Base-by-base conservation (phyloP, 1,140 invertebrate genomes). In the Heliconius nattereri region DNA sequence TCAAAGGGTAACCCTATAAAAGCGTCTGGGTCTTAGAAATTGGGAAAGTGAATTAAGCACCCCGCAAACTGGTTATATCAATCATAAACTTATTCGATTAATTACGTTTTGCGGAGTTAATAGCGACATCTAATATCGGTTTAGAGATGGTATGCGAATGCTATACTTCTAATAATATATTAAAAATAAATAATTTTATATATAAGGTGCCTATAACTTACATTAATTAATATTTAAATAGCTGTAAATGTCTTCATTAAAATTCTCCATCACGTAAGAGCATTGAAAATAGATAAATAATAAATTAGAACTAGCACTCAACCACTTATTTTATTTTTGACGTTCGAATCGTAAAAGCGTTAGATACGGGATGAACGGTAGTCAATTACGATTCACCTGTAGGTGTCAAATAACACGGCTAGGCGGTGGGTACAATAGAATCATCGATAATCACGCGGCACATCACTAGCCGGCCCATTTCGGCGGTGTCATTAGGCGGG, bases 1-100 rank as follows among this genome's bases (percentile, higher is more conserved):
- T 89, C 87, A 89, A 94, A 92, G 92, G 90, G 92, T 93, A 94
- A 93, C 90, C 91, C 90, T 90, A 92, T 92, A 94, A 93, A 93
- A 89, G 91, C 91, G 84, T 75, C 80, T 84, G 83, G 85, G 81
- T 84, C 85, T 87, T 86, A 89, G 90, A 87, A 93, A 94, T 93
- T 92, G 91, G 90, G 92, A 92, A 94, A 94, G 90, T 94, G 91
- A 94, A 94, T 94, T 94, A 93, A 91, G 90, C 90, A 86, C 91
- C 91, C 91, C 91, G 84, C 91, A 94, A 94, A 94, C 92, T 94
- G 93, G 93, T 94, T 94, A 94, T 94, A 94, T 94, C 93, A 94
- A 94, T 94, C 93, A 94, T 94, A 94, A 94, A 94, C 91, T 94
- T 94, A 94, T 94, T 94, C 93, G 91, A 94, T 94, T 94, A 94